phyloP scores from a whole-genome alignment of 1,140 invertebrate genomes.

The Cotesia typhae region DNA sequence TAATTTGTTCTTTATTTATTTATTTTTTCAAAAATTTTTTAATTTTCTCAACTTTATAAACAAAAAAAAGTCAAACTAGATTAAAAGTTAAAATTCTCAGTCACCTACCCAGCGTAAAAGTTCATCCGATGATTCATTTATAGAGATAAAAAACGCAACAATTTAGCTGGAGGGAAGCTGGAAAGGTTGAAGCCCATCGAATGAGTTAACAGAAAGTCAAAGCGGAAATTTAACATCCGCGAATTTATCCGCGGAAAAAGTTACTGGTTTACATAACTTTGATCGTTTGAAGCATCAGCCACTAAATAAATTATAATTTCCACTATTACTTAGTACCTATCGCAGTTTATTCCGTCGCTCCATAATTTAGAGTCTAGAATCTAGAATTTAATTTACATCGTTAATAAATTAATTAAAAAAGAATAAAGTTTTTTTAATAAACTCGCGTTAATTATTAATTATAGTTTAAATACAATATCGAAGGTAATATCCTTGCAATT shows the following conservation, averaged over 20 bases:
- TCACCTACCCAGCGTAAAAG: background rate
- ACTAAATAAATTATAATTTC: background rate
- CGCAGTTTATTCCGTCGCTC: too few relatives aligned
- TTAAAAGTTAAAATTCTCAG: background rate
- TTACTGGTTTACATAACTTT: conserved; percentile 1
- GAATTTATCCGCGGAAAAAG: conserved; percentile 18
- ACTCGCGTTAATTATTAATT: too few relatives aligned
- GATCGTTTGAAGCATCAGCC: conserved; percentile 1
- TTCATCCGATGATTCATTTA: conserved; percentile 7
- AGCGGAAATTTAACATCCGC: conserved; percentile 29
- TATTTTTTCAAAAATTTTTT: background rate
- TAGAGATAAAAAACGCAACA: background rate
- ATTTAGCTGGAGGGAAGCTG: background rate
- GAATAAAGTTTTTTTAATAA: too few relatives aligned
- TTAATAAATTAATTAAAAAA: too few relatives aligned
- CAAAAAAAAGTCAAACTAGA: background rate
- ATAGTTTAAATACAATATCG: too few relatives aligned
- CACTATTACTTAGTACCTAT: too few relatives aligned
- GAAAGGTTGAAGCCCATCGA: conserved; percentile 31
- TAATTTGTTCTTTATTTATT: too few relatives aligned
- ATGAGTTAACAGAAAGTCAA: conserved; percentile 14
- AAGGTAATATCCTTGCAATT: too few relatives aligned
- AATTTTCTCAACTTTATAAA: background rate
- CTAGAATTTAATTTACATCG: too few relatives aligned
- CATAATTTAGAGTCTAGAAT: too few relatives aligned